Evolutionary conservation across 2,888 invertebrate genomes (phyloP).

Genomic region (Coleophora flavipennella): DNA sequence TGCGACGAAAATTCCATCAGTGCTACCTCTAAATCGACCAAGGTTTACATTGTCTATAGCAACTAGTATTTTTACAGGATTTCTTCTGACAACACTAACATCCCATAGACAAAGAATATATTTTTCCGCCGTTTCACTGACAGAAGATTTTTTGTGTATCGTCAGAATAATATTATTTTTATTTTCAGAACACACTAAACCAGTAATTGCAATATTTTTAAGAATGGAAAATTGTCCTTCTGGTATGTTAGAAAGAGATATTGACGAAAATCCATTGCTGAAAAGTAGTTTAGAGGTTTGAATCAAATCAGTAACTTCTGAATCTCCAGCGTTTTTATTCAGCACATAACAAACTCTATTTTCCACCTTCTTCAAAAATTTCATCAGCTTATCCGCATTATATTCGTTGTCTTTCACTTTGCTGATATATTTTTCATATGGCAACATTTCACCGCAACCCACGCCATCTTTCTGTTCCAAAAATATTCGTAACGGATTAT

Average conservation of each 20-base stretch:
- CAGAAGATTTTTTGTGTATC: slow-evolving; percentile 32
- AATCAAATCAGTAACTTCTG: slow-evolving; percentile 27
- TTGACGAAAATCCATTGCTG: slow-evolving; percentile 41
- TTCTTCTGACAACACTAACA: slow-evolving; percentile 36
- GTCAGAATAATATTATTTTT: slow-evolving; percentile 47
- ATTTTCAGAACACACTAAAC: slow-evolving; percentile 39
- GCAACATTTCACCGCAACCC: slow-evolving; percentile 42
- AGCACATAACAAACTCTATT: slow-evolving; percentile 39
- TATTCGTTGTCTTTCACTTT: slow-evolving; percentile 43
- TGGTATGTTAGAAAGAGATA: slow-evolving; percentile 29
- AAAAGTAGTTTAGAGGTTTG: slow-evolving; percentile 41
- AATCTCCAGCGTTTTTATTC: slow-evolving; percentile 34
- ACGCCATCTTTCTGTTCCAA: slow-evolving; percentile 62
- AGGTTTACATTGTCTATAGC: slow-evolving; percentile 44
- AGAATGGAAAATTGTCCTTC: slow-evolving; percentile 24
- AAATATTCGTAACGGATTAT: slow-evolving; percentile 44
- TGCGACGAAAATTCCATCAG: slow-evolving; percentile 52
- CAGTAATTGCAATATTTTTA: slow-evolving; percentile 36
- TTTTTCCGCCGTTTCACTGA: slow-evolving; percentile 20
- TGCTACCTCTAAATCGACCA: slow-evolving; percentile 38
- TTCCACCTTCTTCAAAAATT: slow-evolving; percentile 49
- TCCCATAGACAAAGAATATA: slow-evolving; percentile 55
- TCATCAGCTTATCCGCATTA: slow-evolving; percentile 32
- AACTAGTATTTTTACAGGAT: slow-evolving; percentile 46
- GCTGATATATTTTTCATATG: slow-evolving; percentile 38